Conservation (phyloP, 2,797 vertebrate species). For the Acomys russatus region DNA sequence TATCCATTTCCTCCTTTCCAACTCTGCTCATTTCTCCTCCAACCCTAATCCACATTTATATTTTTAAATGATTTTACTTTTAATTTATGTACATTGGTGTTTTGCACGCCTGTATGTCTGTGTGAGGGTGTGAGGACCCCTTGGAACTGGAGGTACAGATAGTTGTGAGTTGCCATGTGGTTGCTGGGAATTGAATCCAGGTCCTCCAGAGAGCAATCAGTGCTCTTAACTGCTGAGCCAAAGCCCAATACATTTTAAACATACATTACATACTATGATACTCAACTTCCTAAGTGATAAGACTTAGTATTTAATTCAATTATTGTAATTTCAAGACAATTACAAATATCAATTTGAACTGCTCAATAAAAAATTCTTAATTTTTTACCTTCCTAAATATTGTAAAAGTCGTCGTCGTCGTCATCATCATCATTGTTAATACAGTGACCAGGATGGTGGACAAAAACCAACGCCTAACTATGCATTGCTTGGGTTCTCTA, state of each 20-base stretch:
- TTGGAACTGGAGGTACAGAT: neutral
- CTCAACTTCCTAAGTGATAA: constrained; percentile 8
- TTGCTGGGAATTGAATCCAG: neutral
- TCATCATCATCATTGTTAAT: no score
- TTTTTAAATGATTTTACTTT: neutral
- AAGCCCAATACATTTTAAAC: neutral
- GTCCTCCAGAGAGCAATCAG: neutral
- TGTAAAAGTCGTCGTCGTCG: neutral
- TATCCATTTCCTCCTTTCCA: neutral
- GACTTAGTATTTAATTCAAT: constrained; percentile 22
- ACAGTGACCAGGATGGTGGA: neutral
- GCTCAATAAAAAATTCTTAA: neutral
- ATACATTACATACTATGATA: neutral
- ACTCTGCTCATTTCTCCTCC: constrained; percentile 20
- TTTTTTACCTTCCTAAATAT: constrained; percentile 49
- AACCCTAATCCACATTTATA: neutral
- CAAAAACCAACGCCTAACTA: neutral
- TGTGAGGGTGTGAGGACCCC: neutral
- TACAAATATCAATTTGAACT: neutral
- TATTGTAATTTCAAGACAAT: constrained; percentile 43
- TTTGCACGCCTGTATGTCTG: neutral
- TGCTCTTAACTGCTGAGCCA: neutral
- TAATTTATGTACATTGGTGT: neutral
- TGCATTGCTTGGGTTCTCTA: neutral
- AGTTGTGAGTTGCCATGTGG: neutral